Evolutionary conservation across 2,113 vertebrate genomes (phyloP), one percentile per base, ranked within the genome.

Genomic region (Ornithorhynchus anatinus): DNA sequence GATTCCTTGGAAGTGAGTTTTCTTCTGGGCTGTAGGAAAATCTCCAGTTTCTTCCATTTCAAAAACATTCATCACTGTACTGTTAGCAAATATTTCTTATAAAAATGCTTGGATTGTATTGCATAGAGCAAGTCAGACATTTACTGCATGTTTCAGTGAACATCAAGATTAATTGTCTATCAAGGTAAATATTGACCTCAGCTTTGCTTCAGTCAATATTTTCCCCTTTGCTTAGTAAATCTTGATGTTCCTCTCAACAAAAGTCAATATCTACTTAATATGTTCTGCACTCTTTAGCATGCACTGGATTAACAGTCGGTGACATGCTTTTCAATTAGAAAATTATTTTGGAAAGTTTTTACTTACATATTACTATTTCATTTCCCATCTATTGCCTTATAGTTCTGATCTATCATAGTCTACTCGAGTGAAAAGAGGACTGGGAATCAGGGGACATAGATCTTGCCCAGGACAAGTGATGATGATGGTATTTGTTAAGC

Each of bases 271-370:
- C 79, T 64, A 64, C 74, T 59, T 75, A 53, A 73, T 70, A 77
- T 65, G 71, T 69, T 80, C 64, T 48, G 57, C 63, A 60, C 71
- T 87, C 82, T 78, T 78, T 80, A 75, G 64, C 68, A 58, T 73
- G 68, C 60, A 78, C 85, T 82, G 79, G 85, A 87, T 87, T 87
- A 82, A 70, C 23, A 56, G 37, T 56, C 53, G 59, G 63, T 2
- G 79, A 65, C 43, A 82, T 70, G 79, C 57, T 84, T 84, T 80
- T 87, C 85, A 84, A 82, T 87, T 82, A 84, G 77, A 82, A 75
- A 68, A 67, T 80, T 60, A 71, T 64, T 76, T 67, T 82, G 66
- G 70, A 72, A 73, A 32, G 60, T 75, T 70, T 87, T 87, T 84
- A 80, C 85, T 58, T 59, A 80, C 73, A 73, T 52, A 78, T 87